Evolutionary conservation across 2,888 invertebrate species (phyloP).

Genomic region (Phortica magna): DNA sequence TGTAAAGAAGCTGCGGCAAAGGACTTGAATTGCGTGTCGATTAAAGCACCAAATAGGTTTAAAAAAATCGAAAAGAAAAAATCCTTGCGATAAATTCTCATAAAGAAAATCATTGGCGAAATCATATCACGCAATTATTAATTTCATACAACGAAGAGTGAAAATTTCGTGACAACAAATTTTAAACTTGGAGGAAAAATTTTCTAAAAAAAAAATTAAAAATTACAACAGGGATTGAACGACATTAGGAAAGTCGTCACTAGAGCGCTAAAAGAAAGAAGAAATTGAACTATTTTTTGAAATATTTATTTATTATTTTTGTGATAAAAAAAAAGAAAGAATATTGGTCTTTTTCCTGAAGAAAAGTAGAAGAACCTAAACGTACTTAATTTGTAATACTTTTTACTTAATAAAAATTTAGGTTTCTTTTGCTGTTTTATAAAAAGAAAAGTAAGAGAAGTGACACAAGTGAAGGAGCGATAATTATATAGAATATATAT

Average conservation of each 20-base stretch:
- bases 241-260: constrained; percentile 36
- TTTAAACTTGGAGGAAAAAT: background rate
- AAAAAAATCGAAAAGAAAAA: constrained; percentile 1
- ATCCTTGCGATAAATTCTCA: constrained; percentile 6
- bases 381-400: constrained; percentile 27
- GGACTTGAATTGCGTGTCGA: background rate
- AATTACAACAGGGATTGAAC: constrained; percentile 61
- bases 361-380: constrained; percentile 24
- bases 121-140: constrained; percentile 27
- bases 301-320: constrained; percentile 47
- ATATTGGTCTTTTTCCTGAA: background rate
- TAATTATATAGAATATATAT: constrained; percentile 25
- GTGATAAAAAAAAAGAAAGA: constrained; percentile 43
- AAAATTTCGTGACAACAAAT: constrained; percentile 42
- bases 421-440: constrained; percentile 9
- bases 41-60: too few species aligned
- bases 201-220: constrained; percentile 23
- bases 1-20: constrained; percentile 12
- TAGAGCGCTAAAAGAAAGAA: constrained; percentile 29
- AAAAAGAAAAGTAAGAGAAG: background rate
- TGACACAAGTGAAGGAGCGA: background rate
- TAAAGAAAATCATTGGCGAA: background rate
- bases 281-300: constrained; percentile 21
- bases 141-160: constrained; percentile 41
- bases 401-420: constrained; percentile 22